A percentile compares a stretch with the other conserved stretches of the same genome.
These are phyloP conservation scores for Malurus leucopterus DNA, from an alignment of 2,797 vertebrate genomes.

Conservation along the genomic window DNA sequence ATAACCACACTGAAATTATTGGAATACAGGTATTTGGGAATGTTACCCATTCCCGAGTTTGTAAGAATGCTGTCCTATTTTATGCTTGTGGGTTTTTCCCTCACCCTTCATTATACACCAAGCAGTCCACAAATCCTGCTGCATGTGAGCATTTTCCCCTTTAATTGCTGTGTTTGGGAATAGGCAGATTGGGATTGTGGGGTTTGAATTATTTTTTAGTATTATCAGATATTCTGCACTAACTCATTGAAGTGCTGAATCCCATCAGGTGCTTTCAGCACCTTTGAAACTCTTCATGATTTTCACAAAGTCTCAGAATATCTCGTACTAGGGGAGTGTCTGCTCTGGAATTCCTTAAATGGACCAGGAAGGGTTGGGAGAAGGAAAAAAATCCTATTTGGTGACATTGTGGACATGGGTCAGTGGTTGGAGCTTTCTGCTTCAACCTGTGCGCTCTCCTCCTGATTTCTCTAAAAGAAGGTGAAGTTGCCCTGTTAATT, in stretches of 20 bases:
- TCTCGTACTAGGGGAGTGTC: not conserved
- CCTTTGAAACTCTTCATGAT: not conserved
- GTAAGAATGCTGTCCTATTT: fast-evolving
- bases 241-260: not conserved
- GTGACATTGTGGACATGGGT: not conserved
- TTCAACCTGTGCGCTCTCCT: not conserved
- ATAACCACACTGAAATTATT: constrained; percentile 82
- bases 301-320: not conserved
- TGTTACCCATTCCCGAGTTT: not conserved
- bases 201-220: not conserved
- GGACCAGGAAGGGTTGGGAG: not conserved
- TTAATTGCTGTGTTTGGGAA: not conserved
- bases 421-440: not conserved
- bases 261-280: not conserved
- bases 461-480: fast-evolving
- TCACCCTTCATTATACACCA: fast-evolving
- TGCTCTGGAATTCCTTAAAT: not conserved
- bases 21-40: constrained; percentile 80
- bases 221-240: not conserved
- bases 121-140: not conserved
- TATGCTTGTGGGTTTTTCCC: not conserved
- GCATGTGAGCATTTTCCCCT: not conserved
- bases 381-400: not conserved
- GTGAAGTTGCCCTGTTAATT: fast-evolving
- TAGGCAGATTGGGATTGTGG: not conserved